Conservation (phyloP, 2,797 vertebrate species). For the Kryptopterus vitreolus region DNA sequence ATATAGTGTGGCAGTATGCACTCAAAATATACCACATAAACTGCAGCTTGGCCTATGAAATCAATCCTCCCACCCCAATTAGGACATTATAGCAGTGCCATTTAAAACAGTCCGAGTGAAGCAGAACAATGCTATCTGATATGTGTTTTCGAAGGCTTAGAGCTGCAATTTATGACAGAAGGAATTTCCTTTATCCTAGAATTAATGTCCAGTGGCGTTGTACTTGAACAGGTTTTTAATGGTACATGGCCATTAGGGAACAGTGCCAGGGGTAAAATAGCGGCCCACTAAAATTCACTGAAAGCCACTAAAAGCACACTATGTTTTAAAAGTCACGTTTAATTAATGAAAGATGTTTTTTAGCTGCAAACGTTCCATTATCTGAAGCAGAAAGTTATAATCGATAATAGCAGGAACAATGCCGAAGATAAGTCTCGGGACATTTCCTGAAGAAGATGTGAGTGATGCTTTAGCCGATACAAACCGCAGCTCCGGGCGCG, state of each 20-base stretch:
- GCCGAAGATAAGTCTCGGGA: too few species aligned
- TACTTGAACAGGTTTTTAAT: not conserved
- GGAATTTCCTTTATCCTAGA: constrained; percentile 17
- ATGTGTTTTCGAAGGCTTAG: not conserved
- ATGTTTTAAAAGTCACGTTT: not conserved
- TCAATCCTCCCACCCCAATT: not conserved
- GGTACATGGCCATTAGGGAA: not conserved
- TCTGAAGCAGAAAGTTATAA: not conserved
- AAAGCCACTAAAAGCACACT: not conserved
- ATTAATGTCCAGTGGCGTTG: constrained; percentile 8
- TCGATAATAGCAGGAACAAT: not conserved
- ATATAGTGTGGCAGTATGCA: not conserved
- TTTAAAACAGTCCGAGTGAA: not conserved
- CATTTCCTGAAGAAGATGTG: too few species aligned
- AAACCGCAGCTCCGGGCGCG: too few species aligned
- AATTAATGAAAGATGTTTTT: not conserved
- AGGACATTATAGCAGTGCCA: not conserved
- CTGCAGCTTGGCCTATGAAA: not conserved
- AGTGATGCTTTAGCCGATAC: too few species aligned
- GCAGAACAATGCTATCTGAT: constrained; percentile 5
- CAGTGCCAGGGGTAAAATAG: not conserved
- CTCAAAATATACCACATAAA: not conserved
- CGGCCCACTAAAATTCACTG: not conserved
- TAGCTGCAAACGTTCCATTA: not conserved
- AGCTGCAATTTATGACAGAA: constrained; percentile 3